Base-by-base conservation (phyloP, 2,888 invertebrate genomes). In the Phortica okadai region DNA sequence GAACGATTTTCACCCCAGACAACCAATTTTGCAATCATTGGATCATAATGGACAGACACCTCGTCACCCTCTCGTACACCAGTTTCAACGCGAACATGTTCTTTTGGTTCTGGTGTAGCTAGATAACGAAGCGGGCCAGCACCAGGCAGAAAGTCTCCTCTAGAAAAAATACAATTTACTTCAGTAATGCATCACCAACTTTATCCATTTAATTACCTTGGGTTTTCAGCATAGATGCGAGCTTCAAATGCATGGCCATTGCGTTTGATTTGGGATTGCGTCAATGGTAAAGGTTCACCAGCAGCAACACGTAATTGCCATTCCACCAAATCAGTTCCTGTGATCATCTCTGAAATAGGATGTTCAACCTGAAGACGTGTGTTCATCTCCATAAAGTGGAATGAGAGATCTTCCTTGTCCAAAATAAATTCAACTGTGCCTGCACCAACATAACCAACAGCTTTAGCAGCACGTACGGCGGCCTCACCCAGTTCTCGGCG, bases 341-440 rank as follows among this genome's bases (percentile, higher is more conserved):
- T 99, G 66, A 99, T 97, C 95, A 98, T 98, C 92, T 99, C 99
- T 0, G 98, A 97, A 77, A 99, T 95, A 0, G 98, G 98, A 93
- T 99, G 98, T 90, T 99, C 98, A 0, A 98, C 98, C 91, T 98
- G 97, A 45, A 98, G 92, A 59, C 99, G 93, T 0, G 99, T 99
- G 92, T 99, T 99, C 99, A 99, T 99, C 93, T 99, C 99, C 99
- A 99, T 99, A 90, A 99, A 99, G 92, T 97, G 98, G 91, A 99
- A 99, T 79, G 95, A 95, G 81, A 97, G 95, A 66, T 95, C 94
- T 75, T 93, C 92, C 74, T 95, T 93, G 90, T 99, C 99, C 90
- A 98, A 93, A 82, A 99, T 98, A 90, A 99, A 99, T 91, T 99
- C 99, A 0, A 99, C 99, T 0, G 99, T 99, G 42, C 99, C 99